Evolutionary conservation across 1,140 invertebrate species (phyloP).

Genomic region (Lepidurus arcticus): DNA sequence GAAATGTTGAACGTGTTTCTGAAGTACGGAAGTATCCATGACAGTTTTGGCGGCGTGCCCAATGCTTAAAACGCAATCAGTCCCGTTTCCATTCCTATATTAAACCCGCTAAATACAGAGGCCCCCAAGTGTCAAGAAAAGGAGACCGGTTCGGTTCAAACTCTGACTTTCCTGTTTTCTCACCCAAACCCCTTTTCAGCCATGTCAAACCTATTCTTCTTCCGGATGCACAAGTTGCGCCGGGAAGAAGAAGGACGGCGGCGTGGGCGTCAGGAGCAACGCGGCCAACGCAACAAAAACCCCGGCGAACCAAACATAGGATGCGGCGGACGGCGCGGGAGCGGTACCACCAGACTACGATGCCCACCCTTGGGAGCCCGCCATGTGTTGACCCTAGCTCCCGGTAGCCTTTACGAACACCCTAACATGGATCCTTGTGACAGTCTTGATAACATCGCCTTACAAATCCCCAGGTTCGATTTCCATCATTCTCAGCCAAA

Average conservation of each 20-base stretch:
- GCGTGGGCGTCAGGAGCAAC: slow-evolving; percentile 43
- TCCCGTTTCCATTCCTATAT: not conserved
- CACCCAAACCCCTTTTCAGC: not conserved
- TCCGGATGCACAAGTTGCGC: slow-evolving; percentile 81
- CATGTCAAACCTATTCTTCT: slow-evolving; percentile 88
- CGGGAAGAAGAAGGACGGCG: slow-evolving; percentile 64
- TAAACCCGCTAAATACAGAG: not conserved
- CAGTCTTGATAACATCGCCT: slow-evolving; percentile 76
- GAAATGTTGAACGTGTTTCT: no score
- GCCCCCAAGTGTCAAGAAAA: not conserved
- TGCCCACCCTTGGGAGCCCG: slow-evolving; percentile 44
- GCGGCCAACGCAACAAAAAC: slow-evolving; percentile 40
- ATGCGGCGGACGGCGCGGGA: slow-evolving; percentile 49
- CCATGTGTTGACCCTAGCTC: slow-evolving; percentile 57
- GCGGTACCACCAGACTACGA: slow-evolving; percentile 38
- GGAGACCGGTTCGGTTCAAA: not conserved
- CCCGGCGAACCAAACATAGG: slow-evolving; percentile 49
- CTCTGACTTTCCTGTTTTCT: not conserved
- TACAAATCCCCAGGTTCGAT: slow-evolving; percentile 79
- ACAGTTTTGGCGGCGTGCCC: no score
- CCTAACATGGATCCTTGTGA: slow-evolving; percentile 75
- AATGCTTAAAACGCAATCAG: not conserved
- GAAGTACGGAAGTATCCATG: no score
- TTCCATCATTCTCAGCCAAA: not conserved
- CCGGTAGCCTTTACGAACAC: slow-evolving; percentile 72